These are phyloP conservation scores for Heliothis virescens DNA, from an alignment of 1,140 invertebrate genomes.

Conservation along the genomic window DNA sequence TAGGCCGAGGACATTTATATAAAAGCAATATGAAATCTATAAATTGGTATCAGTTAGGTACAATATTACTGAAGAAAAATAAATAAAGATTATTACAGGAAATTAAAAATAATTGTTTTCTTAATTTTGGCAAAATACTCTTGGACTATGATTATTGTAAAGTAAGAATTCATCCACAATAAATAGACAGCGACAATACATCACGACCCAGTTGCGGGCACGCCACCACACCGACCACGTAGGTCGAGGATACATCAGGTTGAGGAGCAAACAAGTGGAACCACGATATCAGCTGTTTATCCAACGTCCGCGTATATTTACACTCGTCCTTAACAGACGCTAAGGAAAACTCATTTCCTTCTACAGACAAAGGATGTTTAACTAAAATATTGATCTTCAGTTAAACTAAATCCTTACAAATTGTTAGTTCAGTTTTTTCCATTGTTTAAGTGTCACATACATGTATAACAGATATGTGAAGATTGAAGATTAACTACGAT, in stretches of 20 bases:
- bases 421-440: too few species aligned
- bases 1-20: too few species aligned
- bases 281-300: conserved; percentile 40
- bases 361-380: conserved; percentile 67
- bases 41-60: too few species aligned
- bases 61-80: too few species aligned
- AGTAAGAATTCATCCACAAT: background rate
- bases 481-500: too few species aligned
- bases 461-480: too few species aligned
- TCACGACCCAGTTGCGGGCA: conserved; percentile 47
- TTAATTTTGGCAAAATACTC: too few species aligned
- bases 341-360: conserved; percentile 72
- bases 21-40: too few species aligned
- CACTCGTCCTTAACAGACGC: conserved; percentile 60
- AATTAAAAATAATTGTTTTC: too few species aligned
- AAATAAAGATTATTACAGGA: too few species aligned
- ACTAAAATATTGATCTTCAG: conserved; percentile 74
- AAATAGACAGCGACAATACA: conserved; percentile 2
- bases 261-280: conserved; percentile 21
- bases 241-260: conserved; percentile 44
- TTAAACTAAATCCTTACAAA: conserved; percentile 35
- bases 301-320: conserved; percentile 49
- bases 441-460: too few species aligned
- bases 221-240: background rate
- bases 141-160: background rate